phyloP scores from a whole-genome alignment of 2,797 vertebrate species.

The Lophotriccus pileatus region DNA sequence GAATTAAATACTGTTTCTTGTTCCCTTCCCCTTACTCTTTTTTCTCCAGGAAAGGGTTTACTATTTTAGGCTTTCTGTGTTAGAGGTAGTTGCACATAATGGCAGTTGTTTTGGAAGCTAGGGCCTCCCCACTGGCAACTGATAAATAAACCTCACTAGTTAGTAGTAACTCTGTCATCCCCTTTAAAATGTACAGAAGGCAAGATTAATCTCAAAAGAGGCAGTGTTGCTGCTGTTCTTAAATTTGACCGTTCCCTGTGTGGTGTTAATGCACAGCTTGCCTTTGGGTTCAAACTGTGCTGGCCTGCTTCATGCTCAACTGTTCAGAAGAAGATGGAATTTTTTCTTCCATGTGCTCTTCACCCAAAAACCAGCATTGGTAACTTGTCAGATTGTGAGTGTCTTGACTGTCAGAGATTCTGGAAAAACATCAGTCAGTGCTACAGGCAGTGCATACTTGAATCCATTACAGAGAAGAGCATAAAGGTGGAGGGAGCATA shows the following conservation, averaged over 20 bases:
- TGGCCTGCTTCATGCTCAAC: neutral
- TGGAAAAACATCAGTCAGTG: neutral
- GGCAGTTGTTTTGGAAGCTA: neutral
- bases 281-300: neutral
- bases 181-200: neutral
- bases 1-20: neutral
- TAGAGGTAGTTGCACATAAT: neutral
- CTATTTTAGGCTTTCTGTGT: neutral
- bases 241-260: neutral
- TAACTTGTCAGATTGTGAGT: neutral
- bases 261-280: neutral
- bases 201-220: neutral
- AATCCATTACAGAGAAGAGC: neutral
- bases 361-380: neutral
- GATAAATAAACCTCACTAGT: neutral
- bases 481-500: neutral
- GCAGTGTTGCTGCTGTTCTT: neutral
- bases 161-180: neutral
- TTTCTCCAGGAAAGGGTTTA: neutral
- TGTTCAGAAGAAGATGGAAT: neutral
- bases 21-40: accelerated
- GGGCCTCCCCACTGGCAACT: neutral
- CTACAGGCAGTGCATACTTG: neutral
- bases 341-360: neutral
- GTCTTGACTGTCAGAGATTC: neutral